Base-by-base conservation (phyloP, 2,113 vertebrate genomes). In the Spilogale gracilis region DNA sequence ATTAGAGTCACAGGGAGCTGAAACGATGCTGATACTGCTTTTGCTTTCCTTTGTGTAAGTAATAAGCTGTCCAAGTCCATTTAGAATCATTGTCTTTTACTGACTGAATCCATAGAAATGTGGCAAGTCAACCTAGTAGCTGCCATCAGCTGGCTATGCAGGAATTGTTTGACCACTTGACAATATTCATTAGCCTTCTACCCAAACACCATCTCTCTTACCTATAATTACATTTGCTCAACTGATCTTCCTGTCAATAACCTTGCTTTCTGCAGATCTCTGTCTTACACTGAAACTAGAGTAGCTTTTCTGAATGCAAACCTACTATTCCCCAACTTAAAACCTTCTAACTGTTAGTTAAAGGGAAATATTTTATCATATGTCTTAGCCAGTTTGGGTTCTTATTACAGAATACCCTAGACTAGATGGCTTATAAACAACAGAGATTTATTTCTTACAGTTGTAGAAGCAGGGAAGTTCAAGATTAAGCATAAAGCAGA, bases 281-380 rank as follows among this genome's bases (percentile, higher is more conserved):
- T 93, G 38, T 92, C 69, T n/a, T 58, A 73, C 14, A 10, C 0
- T 48, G 38, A 97, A 97, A 56, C 43, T 65, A 56, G 60, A 91
- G 43, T 50, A 38, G 9, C 9, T 95, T 85, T 94, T 88, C 21
- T 56, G 94, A 96, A 74, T 83, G 54, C 17, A 79, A 95, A 92
- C 32, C 48, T 69, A 32, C 50, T 56, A 12, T 58, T 50, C 6
- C 50, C 38, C 3, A 9, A 60, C 73, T 63, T 92, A 27, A 86
- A 86, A 48, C 52, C 45, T 27, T 58, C 45, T 27, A 86, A 14
- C 17, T 63, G 56, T 71, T 73, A 78, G 58, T 27, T 50, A 67
- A 93, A 83, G n/a, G 67, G 30, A 85, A 80, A 74, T 25, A 43
- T 91, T 79, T 89, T n/a, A 50, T 23, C 43, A 27, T 18, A 10